Base-by-base conservation (phyloP, 92 coral and sea anemone species). In the Umimayanthus chanpuru region DNA sequence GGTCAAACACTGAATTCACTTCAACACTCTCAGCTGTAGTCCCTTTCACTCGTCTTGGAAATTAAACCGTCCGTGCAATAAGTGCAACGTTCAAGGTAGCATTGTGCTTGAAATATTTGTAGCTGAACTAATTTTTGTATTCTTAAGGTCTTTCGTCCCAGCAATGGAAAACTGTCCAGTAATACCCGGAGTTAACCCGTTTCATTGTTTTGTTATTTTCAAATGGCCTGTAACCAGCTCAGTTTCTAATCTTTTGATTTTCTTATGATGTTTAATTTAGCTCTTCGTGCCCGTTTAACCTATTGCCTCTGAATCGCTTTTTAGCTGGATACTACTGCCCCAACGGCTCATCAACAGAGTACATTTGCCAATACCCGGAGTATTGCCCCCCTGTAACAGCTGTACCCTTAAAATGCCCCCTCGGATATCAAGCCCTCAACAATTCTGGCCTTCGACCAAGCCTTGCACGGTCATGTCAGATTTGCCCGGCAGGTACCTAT, bases 261-360 rank as follows among this genome's bases (percentile, higher is more conserved):
- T 55, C 11, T 15, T 44, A 44, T 44, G 49, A 55, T 55, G 9
- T 56, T 15, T 10, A 8, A 53, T 2, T 12, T 53, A 53, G 58
- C 58, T 53, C 58, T 53, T 53, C 16, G 6, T 71, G 8, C 28
- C 11, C 28, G 39, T 30, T 71, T 79, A 41, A 64, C 32, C 40
- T 29, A 9, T 70, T 61, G 6, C 68, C 23, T n/a, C 65, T 80
- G 9, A 68, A 36, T 79, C 28, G 41, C 39, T 12, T 53, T 49
- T 39, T 58, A 97, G 99, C 97, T 79, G 99, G 99, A 4, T 90
- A 82, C 58, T 97, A 90, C 87, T 97, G 99, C 76, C 89, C 90
- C 3, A 91, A 89, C 28, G 98, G 96, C 77, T 86, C 97, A 20
- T 80, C 88, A 15, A 23, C 40, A 16, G 81, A 68, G 68, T 81